Percentiles rank a stretch among this genome's conserved stretches.
These are phyloP conservation scores for Adelosebastes latens DNA, from an alignment of 2,797 vertebrate species.

Conservation along the genomic window DNA sequence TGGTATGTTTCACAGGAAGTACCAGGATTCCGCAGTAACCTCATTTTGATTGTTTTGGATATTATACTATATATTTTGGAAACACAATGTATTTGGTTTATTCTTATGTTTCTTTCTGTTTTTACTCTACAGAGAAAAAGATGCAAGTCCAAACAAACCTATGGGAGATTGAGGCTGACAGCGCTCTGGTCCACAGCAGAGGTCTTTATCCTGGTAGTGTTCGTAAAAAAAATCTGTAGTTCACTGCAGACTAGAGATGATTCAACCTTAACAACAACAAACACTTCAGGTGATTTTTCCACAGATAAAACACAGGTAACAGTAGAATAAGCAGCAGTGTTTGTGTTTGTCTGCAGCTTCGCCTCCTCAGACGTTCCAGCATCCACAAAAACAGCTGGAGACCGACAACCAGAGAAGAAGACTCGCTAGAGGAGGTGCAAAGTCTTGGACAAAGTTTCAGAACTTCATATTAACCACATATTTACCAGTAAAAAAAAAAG, in stretches of 20 bases:
- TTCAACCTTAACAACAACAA: not conserved
- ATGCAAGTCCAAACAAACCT: not conserved
- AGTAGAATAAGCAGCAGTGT: not conserved
- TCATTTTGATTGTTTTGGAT: not conserved
- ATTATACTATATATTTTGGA: not conserved
- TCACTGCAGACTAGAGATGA: not conserved
- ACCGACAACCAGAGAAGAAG: not conserved
- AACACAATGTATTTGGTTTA: not conserved
- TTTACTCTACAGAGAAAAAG: not conserved
- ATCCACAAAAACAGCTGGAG: not conserved
- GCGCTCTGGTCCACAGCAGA: not conserved
- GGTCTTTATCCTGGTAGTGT: not conserved
- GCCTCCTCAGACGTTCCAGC: not conserved
- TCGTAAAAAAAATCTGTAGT: not conserved
- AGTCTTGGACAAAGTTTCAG: not conserved
- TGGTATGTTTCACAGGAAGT: not conserved
- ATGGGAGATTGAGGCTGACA: not conserved
- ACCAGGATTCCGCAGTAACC: not conserved
- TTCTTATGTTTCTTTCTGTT: not conserved
- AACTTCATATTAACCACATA: not conserved
- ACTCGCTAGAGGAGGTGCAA: not conserved
- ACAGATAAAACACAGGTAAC: not conserved
- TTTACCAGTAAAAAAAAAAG: not conserved
- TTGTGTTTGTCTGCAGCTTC: not conserved
- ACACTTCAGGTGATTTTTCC: not conserved